Evolutionary conservation across 2,113 vertebrate genomes (phyloP).

Genomic region (Coracopsis vasa): DNA sequence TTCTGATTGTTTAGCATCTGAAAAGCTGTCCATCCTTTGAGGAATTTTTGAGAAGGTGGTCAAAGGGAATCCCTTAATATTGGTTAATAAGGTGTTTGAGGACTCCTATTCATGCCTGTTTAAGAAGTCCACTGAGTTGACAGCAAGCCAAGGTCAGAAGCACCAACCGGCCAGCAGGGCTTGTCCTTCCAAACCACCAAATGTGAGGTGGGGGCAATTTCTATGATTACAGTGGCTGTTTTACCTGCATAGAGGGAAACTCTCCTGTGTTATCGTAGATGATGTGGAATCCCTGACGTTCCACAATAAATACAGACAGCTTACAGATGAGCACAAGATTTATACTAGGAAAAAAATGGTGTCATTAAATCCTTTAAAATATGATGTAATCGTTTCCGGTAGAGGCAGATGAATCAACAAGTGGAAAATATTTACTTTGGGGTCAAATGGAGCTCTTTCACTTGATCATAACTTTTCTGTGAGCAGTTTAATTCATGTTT

Average conservation of each 20-base stretch:
- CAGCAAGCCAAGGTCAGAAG: background rate
- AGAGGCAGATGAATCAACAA: background rate
- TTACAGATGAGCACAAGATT: background rate
- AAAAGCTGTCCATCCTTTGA: background rate
- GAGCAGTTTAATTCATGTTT: background rate
- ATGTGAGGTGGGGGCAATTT: background rate
- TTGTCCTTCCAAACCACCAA: background rate
- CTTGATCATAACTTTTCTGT: background rate
- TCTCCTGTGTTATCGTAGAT: rapidly evolving
- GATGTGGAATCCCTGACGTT: background rate
- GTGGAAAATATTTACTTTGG: background rate
- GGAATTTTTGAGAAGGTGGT: background rate
- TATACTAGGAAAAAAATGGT: background rate
- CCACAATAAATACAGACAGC: background rate
- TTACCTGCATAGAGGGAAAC: rapidly evolving
- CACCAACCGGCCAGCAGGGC: background rate
- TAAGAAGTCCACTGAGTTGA: background rate
- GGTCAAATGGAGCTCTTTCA: background rate
- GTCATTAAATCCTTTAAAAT: background rate
- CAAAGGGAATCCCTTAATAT: background rate
- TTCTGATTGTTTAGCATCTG: background rate
- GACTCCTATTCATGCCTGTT: background rate
- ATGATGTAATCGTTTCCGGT: background rate
- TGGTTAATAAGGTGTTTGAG: background rate
- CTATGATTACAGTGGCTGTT: background rate